Percentiles rank a stretch among this genome's conserved stretches.
These are phyloP conservation scores for Graptemys geographica DNA, from an alignment of 2,797 vertebrate species.

Conservation along the genomic window DNA sequence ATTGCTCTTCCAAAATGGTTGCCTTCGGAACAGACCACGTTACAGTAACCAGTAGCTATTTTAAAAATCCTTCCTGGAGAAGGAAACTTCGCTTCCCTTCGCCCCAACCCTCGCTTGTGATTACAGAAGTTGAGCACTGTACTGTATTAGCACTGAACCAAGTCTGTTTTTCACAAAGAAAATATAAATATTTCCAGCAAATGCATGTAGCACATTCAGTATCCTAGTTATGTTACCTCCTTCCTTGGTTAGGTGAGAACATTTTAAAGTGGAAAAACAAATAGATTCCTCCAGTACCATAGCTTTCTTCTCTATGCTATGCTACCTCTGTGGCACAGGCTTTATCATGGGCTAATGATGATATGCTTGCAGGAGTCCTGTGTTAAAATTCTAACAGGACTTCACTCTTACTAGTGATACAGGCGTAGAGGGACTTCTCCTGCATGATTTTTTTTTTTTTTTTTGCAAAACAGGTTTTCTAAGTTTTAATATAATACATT, in stretches of 20 bases:
- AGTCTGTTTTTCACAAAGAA: not conserved
- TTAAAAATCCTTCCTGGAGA: not conserved
- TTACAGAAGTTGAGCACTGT: not conserved
- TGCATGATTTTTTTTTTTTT: not conserved
- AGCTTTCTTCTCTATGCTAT: not conserved
- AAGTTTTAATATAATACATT: not conserved
- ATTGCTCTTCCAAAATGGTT: not conserved
- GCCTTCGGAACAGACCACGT: not conserved
- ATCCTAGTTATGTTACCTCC: not conserved
- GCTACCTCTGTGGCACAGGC: accelerated
- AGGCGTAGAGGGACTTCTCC: accelerated
- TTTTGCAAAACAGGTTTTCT: not conserved
- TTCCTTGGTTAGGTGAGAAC: accelerated
- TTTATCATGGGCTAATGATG: not conserved
- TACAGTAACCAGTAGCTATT: not conserved
- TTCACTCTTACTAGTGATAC: not conserved
- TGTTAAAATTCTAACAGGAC: no score
- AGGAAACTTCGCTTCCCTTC: not conserved
- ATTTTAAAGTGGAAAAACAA: not conserved
- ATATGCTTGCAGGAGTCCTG: not conserved
- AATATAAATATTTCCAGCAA: not conserved
- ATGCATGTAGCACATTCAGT: accelerated
- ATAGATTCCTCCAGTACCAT: not conserved
- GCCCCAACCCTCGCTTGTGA: accelerated
- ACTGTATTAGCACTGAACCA: not conserved